A percentile compares a stretch with the other conserved stretches of the same genome.
phyloP scores from a whole-genome alignment of 2,888 invertebrate genomes.

The Phragmatobia fuliginosa region DNA sequence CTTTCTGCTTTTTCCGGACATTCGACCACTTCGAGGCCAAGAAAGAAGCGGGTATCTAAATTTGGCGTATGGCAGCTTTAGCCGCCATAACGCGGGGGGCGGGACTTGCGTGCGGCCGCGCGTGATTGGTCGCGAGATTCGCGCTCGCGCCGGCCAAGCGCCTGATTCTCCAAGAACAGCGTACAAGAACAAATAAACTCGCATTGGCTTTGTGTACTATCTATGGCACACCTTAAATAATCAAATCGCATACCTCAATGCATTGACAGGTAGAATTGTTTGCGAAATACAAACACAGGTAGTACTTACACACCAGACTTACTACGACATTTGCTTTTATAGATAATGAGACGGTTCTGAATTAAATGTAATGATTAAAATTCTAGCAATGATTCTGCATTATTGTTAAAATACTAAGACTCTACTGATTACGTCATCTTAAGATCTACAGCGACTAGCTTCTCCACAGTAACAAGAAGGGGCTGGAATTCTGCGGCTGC shows the following conservation, averaged over 20 bases:
- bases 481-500: conserved; percentile 54
- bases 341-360: too few relatives aligned
- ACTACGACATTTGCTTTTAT: neutral
- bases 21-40: conserved; percentile 56
- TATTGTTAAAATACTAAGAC: neutral
- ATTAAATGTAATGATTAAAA: too few relatives aligned
- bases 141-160: conserved; percentile 64
- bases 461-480: conserved; percentile 37
- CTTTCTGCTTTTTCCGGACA: conserved; percentile 47
- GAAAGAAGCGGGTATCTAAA: conserved; percentile 74
- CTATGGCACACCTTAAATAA: conserved; percentile 53
- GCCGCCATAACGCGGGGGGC: conserved; percentile 82
- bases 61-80: conserved; percentile 78
- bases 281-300: neutral
- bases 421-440: neutral
- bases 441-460: conserved; percentile 2
- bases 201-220: conserved; percentile 39
- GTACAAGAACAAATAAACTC: conserved; percentile 44
- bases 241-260: conserved; percentile 14
- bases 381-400: neutral
- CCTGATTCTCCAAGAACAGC: conserved; percentile 60
- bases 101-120: conserved; percentile 67
- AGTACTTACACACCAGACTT: neutral
- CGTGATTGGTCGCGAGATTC: conserved; percentile 77
- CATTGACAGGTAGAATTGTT: conserved; percentile 2